Conservation (phyloP, 2,888 invertebrate species). For the Deilephila elpenor region DNA sequence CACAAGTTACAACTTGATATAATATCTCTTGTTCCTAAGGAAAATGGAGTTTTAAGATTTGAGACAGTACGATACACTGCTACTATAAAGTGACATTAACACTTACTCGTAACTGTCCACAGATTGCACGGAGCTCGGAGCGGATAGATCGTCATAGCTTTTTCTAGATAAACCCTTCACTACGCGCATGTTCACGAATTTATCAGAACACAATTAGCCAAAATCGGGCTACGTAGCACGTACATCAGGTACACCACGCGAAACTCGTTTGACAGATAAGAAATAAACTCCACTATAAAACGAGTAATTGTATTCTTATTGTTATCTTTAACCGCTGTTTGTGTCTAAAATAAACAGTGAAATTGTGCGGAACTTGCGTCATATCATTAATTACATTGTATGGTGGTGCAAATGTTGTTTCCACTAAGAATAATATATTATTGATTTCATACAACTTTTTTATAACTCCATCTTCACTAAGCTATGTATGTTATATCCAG, state of each 20-base stretch:
- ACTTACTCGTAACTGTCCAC: conserved; percentile 69
- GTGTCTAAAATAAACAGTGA: background rate
- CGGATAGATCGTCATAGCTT: conserved; percentile 56
- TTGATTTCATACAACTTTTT: no score
- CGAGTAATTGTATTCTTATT: conserved; percentile 3
- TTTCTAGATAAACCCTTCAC: conserved; percentile 39
- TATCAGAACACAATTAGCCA: conserved; percentile 29
- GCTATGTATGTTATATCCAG: no score
- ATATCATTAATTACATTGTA: background rate
- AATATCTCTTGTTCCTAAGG: no score
- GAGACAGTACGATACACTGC: no score
- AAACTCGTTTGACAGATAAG: conserved; percentile 44
- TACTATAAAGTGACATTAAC: conserved; percentile 25
- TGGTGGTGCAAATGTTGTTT: no score
- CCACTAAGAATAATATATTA: no score
- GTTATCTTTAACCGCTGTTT: conserved; percentile 1
- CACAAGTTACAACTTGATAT: no score
- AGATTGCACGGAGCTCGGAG: conserved; percentile 65
- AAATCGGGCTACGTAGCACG: background rate
- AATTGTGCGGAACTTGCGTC: background rate
- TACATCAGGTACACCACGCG: conserved; percentile 36
- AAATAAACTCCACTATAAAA: conserved; percentile 10
- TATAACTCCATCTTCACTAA: no score
- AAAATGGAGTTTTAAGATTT: no score
- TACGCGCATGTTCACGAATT: conserved; percentile 50